Evolutionary conservation across 2,113 vertebrate species (phyloP), one percentile per base, ranked within the genome.

Genomic region (Thermophis baileyi): DNA sequence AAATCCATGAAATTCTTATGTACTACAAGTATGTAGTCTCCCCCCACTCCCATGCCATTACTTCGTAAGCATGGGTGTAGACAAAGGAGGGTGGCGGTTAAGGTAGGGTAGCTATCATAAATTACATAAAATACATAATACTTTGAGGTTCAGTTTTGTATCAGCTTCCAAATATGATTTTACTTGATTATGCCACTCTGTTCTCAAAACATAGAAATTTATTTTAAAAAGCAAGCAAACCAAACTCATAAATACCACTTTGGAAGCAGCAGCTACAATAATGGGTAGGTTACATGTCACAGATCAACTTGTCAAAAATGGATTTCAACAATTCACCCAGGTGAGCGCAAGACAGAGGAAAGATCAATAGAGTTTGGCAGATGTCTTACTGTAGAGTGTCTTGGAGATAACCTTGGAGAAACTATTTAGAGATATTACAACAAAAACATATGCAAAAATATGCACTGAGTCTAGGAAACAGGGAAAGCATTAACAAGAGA

Each of bases 1-100:
- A 94, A 95, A 90, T 50, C 25, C 16, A 92, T 63, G 90, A 92
- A 93, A 93, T 50, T 53, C 90, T 95, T 91, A 94, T 86, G 92
- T 94, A 94, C 92, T 24, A 35, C n/a, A 51, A 95, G 89, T 85
- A 12, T 18, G 46, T 89, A 90, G 93, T 89, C 57, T 81, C 57
- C 11, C 57, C 92, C 47, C 4, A 4, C 88, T 74, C 87, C 93
- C 69, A 47, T 2, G 0, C 40, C 54, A 87, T 81, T 18, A 54
- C 81, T 94, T 95, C 89, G 91, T 81, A 94, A 87, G 89, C 55
- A 74, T 88, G 92, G 91, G 92, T 85, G 16, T 94, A 49, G 3
- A 93, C 93, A 5, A n/a, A 7, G 49, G 91, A 74, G 90, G 27
- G 25, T 3, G n/a, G 53, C 86, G 0, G 30, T 27, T 27, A 60